Evolutionary conservation across 2,888 invertebrate species (phyloP).

Genomic region (Odontocerum albicorne): DNA sequence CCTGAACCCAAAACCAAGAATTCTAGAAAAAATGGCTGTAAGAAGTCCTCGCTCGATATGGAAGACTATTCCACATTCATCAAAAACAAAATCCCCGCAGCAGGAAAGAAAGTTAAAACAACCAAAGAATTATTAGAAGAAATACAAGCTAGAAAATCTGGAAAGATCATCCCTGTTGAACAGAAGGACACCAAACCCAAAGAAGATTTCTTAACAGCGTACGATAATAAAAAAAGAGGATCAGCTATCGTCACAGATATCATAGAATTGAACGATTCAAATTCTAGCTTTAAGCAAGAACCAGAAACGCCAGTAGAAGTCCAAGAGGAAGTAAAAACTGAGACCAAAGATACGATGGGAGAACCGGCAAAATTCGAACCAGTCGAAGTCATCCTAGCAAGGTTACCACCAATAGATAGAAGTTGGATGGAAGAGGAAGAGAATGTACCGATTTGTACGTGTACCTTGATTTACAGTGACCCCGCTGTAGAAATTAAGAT

Average conservation of each 20-base stretch:
- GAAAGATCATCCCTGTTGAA: slow-evolving; percentile 18
- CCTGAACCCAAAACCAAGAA: slow-evolving; percentile 53
- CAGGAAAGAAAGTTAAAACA: slow-evolving; percentile 61
- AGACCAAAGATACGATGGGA: slow-evolving; percentile 29
- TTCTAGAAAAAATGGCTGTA: slow-evolving; percentile 47
- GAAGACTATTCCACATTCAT: slow-evolving; percentile 54
- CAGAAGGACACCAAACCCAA: slow-evolving; percentile 23
- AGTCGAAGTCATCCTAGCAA: slow-evolving; percentile 63
- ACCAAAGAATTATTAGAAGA: slow-evolving; percentile 81
- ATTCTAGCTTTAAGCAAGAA: slow-evolving; percentile 28
- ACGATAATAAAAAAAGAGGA: slow-evolving; percentile 31
- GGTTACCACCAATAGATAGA: slow-evolving; percentile 67
- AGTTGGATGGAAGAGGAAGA: slow-evolving; percentile 50
- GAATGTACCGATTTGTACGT: slow-evolving; percentile 24
- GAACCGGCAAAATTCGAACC: slow-evolving; percentile 40
- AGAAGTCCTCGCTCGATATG: slow-evolving; percentile 40
- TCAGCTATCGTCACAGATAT: slow-evolving; percentile 24
- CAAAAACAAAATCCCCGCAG: slow-evolving; percentile 47
- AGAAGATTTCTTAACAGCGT: slow-evolving; percentile 34
- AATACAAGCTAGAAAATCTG: slow-evolving; percentile 59
- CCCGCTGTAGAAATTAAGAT: slow-evolving; percentile 26
- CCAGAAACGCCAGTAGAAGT: slow-evolving; percentile 18
- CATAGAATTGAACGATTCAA: slow-evolving; percentile 35
- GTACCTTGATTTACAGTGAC: slow-evolving; percentile 26
- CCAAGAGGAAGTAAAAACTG: slow-evolving; percentile 24